Conservation (phyloP, 2,888 invertebrate species). For the Darwinula stevensoni region DNA sequence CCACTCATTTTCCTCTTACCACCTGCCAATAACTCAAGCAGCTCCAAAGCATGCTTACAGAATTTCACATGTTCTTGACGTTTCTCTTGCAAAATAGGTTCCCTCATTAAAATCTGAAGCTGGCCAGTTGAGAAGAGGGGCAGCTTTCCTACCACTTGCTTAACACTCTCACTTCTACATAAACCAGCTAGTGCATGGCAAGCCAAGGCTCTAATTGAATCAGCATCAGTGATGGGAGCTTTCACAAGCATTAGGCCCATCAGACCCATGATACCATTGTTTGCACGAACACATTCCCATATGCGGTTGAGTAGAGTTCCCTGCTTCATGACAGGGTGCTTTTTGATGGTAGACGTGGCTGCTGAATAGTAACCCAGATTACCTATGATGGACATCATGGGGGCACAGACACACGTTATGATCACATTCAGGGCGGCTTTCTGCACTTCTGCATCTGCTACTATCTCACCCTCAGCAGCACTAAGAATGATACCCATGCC, state of each 20-base stretch:
- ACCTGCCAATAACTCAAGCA: constrained; percentile 68
- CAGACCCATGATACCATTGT: constrained; percentile 86
- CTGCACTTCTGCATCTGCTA: constrained; percentile 31
- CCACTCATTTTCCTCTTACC: constrained; percentile 37
- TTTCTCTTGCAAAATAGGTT: constrained; percentile 88
- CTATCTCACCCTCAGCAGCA: constrained; percentile 69
- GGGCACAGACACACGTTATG: constrained; percentile 79
- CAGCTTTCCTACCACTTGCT: constrained; percentile 80
- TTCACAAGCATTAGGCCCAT: constrained; percentile 65
- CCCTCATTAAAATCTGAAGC: constrained; percentile 71
- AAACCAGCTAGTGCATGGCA: constrained; percentile 76
- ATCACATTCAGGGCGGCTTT: constrained; percentile 31
- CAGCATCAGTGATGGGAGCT: constrained; percentile 87
- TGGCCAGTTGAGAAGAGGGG: constrained; percentile 78
- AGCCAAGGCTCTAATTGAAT: constrained; percentile 69
- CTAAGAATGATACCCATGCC: constrained; percentile 41
- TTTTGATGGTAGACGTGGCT: constrained; percentile 6
- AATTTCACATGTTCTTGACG: constrained; percentile 80
- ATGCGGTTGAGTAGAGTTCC: constrained; percentile 36
- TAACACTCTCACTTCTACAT: constrained; percentile 61
- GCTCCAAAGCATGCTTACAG: constrained; percentile 66
- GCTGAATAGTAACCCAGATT: neutral
- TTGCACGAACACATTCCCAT: constrained; percentile 75
- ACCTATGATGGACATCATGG: constrained; percentile 15
- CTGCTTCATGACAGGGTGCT: constrained; percentile 6